Evolutionary conservation across 2,113 vertebrate species (phyloP).

Genomic region (Stictonetta naevosa): DNA sequence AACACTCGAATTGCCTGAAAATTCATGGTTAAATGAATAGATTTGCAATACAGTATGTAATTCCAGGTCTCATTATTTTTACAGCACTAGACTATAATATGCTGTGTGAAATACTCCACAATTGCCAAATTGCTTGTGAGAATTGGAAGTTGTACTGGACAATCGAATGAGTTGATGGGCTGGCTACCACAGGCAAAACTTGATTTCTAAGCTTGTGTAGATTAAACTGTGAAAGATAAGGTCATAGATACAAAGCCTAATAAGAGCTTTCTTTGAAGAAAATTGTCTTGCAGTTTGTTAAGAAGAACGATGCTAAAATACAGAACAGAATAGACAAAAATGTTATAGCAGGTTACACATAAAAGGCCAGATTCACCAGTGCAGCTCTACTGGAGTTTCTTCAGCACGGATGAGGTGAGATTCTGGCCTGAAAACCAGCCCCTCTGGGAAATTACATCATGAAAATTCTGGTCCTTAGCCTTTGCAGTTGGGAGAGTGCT

Average conservation of each 20-base stretch:
- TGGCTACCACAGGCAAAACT: constrained; percentile 47
- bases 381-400: neutral
- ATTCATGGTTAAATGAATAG: constrained; percentile 2
- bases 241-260: constrained; percentile 58
- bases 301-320: constrained; percentile 58
- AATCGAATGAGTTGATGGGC: constrained; percentile 55
- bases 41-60: neutral
- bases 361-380: neutral
- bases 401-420: neutral
- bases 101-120: neutral
- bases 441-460: neutral
- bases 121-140: constrained; percentile 65
- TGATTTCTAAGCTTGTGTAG: constrained; percentile 53
- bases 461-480: neutral
- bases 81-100: constrained; percentile 12
- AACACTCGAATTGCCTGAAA: constrained; percentile 36
- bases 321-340: constrained; percentile 30
- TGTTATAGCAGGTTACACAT: neutral
- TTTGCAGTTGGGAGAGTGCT: neutral
- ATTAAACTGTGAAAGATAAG: constrained; percentile 39
- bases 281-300: constrained; percentile 51
- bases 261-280: constrained; percentile 54
- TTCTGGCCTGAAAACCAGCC: constrained; percentile 20
- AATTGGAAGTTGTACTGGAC: constrained; percentile 55
- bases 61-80: constrained; percentile 34